Base-by-base conservation (phyloP, 2,888 invertebrate genomes). In the Andrena marginata region DNA sequence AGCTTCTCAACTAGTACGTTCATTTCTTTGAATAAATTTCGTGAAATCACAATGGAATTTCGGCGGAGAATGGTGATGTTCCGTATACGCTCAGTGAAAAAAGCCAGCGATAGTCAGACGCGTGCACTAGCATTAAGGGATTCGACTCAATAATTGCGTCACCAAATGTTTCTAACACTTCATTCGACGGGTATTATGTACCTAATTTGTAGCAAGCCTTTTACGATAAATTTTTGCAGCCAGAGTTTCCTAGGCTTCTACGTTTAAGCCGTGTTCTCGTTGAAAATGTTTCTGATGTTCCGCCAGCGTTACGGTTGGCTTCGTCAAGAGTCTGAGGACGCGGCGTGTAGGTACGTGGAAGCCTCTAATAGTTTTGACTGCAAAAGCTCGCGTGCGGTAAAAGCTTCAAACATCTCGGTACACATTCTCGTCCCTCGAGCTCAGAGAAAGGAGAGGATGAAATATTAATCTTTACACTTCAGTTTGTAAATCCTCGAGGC, bases 311-410 rank as follows among this genome's bases (percentile, higher is more conserved):
- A 42, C 63, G 20, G 35, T 42, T 63, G 63, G 63, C 63, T 13
- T 23, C 63, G 31, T 23, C 42, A 35, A 13, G 23, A 35, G 35
- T 42, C 35, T 16, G 23, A 63, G 35, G 20, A 63, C 63, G 20
- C 26, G 2, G 10, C 56, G 10, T 56, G 56, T 13, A 56, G 26
- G 10, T 26, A 56, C 56, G 10, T 26, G 56, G 56, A 56, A 56
- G 56, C 56, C 56, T 23, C 56, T 56, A 23, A 56, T 56, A 56
- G 56, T 56, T 56, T 56, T 26, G 56, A 56, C 56, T 56, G 56
- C 56, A 26, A 23, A 23, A 56, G 23, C 56, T 26, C 56, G 10
- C 4, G 10, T 56, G 23, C 56, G 23, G 54, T 56, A 23, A 23
- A 20, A 23, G 56, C 56, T 56, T 56, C 23, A 56, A 56, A 26